These are phyloP conservation scores for Campylomormyrus numenius DNA, from an alignment of 2,113 vertebrate genomes.

Conservation along the genomic window DNA sequence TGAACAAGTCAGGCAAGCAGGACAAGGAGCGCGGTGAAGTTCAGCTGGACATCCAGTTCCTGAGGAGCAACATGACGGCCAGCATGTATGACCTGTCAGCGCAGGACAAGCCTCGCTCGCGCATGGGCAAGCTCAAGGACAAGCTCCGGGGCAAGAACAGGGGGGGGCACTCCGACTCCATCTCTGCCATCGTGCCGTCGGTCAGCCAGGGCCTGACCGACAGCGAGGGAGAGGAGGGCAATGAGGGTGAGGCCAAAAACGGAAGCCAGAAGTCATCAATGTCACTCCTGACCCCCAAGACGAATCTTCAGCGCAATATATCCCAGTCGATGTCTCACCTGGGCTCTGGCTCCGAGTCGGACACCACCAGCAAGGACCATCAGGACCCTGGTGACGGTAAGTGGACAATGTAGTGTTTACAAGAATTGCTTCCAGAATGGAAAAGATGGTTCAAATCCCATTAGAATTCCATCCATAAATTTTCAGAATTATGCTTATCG, in stretches of 20 bases:
- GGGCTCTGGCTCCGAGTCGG: conserved; percentile 48
- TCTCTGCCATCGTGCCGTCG: conserved; percentile 61
- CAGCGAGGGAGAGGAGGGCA: conserved; percentile 71
- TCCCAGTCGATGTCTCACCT: conserved; percentile 87
- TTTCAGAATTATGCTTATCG: not conserved
- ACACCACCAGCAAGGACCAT: conserved; percentile 51
- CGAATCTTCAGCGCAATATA: conserved; percentile 69
- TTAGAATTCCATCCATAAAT: not conserved
- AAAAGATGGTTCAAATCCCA: not conserved
- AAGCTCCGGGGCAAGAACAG: conserved; percentile 81
- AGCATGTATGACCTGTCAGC: conserved; percentile 93
- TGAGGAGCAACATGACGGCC: conserved; percentile 88
- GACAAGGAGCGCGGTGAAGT: conserved; percentile 89
- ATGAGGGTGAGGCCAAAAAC: not conserved
- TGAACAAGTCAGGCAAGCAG: conserved; percentile 79
- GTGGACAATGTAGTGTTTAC: not conserved
- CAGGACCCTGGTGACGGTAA: conserved; percentile 57
- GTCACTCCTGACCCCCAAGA: conserved; percentile 79
- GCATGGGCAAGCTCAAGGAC: conserved; percentile 85
- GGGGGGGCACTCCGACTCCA: conserved; percentile 58
- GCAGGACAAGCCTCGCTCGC: conserved; percentile 77
- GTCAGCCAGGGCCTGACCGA: conserved; percentile 61
- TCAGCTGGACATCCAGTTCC: conserved; percentile 84
- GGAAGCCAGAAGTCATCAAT: conserved; percentile 60
- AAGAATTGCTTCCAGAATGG: not conserved